A percentile compares a stretch with the other conserved stretches of the same genome.
Conservation (phyloP, 2,797 vertebrate genomes). For the Syncerus caffer region DNA sequence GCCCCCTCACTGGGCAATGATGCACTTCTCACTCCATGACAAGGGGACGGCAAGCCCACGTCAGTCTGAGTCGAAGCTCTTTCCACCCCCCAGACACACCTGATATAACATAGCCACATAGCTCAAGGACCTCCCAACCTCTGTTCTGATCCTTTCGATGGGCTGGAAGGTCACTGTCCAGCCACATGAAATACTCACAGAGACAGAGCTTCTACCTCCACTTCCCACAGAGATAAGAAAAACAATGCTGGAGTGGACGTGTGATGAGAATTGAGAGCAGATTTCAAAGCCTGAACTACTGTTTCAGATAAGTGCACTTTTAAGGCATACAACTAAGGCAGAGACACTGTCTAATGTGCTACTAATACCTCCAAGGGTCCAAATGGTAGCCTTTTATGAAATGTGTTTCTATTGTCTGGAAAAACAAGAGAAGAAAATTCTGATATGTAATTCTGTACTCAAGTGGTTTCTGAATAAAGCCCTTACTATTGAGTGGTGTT, state of each 20-base stretch:
- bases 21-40: neutral
- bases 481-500: neutral
- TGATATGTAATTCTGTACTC: neutral
- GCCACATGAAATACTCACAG: neutral
- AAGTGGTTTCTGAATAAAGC: neutral
- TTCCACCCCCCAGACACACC: neutral
- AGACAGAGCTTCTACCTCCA: neutral
- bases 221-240: neutral
- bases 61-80: neutral
- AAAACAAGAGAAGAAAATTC: slow-evolving; percentile 33
- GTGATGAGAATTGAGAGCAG: neutral
- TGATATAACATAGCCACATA: neutral
- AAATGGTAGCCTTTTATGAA: neutral
- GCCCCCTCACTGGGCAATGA: neutral
- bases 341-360: neutral
- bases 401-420: neutral
- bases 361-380: neutral
- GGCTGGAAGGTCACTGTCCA: neutral
- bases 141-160: neutral
- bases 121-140: neutral
- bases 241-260: neutral
- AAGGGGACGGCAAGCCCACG: neutral
- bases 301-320: neutral
- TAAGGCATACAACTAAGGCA: neutral
- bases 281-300: neutral